Percentiles rank a stretch among this genome's conserved stretches.
phyloP scores from a whole-genome alignment of 2,113 vertebrate species.

The Tychaedon coryphoeus region DNA sequence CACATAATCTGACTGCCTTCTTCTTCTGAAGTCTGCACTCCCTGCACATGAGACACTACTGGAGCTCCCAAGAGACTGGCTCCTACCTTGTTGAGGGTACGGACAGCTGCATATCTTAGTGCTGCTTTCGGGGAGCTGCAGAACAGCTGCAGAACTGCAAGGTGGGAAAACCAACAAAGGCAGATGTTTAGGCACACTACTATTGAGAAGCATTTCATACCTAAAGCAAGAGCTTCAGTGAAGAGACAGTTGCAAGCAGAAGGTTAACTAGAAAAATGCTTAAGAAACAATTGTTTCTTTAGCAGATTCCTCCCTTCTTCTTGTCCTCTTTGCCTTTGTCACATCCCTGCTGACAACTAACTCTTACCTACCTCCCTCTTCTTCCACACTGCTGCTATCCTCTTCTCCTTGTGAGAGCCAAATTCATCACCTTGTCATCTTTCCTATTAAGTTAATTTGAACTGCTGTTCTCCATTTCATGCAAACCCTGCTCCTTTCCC shows the following conservation, averaged over 20 bases:
- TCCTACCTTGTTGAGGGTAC: slow-evolving; percentile 84
- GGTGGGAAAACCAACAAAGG: neutral
- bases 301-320: neutral
- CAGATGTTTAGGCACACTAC: neutral
- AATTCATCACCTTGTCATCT: neutral
- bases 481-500: neutral
- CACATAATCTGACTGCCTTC: neutral
- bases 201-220: neutral
- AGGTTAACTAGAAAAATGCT: neutral
- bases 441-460: neutral
- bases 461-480: neutral
- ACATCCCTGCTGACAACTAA: neutral
- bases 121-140: slow-evolving; percentile 84
- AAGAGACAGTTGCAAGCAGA: neutral
- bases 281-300: neutral
- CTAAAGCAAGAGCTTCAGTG: neutral
- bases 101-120: slow-evolving; percentile 79
- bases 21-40: neutral
- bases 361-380: neutral
- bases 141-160: slow-evolving; percentile 81
- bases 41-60: neutral
- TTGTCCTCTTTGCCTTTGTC: neutral
- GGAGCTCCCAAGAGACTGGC: neutral
- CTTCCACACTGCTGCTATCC: neutral
- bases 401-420: neutral